Evolutionary conservation across 2,888 invertebrate genomes (phyloP).

Genomic region (Mimumesa dahlbomi): DNA sequence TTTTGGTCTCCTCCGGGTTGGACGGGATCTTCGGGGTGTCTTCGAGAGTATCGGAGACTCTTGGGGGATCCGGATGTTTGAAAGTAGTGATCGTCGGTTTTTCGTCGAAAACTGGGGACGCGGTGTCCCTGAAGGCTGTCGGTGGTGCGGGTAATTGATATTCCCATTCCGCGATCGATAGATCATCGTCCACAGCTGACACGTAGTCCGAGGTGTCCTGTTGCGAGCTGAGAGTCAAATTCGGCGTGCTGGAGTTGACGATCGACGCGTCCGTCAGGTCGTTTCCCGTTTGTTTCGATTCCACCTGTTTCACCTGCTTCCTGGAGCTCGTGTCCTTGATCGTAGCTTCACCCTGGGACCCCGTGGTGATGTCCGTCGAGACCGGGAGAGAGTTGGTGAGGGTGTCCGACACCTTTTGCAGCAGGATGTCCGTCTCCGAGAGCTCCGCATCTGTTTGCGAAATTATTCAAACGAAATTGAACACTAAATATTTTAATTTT

Average conservation of each 20-base stretch:
- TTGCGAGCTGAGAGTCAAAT: conserved; percentile 62
- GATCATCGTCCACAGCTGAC: conserved; percentile 70
- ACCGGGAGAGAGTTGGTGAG: conserved; percentile 68
- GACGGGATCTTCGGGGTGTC: neutral
- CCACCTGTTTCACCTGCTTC: neutral
- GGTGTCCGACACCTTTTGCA: conserved; percentile 77
- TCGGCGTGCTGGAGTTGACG: conserved; percentile 40
- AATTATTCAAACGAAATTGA: too few relatives aligned
- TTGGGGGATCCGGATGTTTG: conserved; percentile 58
- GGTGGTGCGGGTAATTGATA: conserved; percentile 84
- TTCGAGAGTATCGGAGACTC: conserved; percentile 28
- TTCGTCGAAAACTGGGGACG: conserved; percentile 59
- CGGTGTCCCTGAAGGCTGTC: conserved; percentile 81
- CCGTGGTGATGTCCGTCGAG: neutral
- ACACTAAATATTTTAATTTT: too few relatives aligned
- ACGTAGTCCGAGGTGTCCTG: conserved; percentile 78
- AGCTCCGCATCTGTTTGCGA: conserved; percentile 20
- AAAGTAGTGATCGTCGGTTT: too few relatives aligned
- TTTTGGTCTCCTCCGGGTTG: neutral
- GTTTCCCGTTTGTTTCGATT: conserved; percentile 11
- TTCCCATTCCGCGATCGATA: conserved; percentile 79
- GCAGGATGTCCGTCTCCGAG: conserved; percentile 73
- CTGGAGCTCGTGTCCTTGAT: neutral
- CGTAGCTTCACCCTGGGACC: neutral
- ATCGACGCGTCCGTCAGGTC: too few relatives aligned